Evolutionary conservation across 2,113 vertebrate genomes (phyloP).

Genomic region (Alosa alosa): DNA sequence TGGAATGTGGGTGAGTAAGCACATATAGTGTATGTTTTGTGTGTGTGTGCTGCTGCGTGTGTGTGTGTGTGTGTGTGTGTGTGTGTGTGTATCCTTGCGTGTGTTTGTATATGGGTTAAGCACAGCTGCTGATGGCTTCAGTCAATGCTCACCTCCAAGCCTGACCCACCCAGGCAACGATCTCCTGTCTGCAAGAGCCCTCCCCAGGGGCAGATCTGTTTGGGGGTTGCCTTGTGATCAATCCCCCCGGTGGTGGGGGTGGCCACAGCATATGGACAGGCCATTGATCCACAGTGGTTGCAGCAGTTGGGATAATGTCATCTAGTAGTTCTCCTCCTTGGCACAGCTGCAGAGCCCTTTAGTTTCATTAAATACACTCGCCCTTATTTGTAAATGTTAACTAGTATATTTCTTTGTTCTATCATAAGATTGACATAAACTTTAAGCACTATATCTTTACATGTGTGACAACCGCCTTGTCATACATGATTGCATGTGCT

Average conservation of each 20-base stretch:
- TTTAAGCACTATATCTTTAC: no score
- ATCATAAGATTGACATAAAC: no score
- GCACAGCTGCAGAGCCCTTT: not conserved
- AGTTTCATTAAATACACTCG: not conserved
- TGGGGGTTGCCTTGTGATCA: constrained; percentile 65
- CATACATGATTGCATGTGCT: no score
- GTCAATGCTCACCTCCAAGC: constrained; percentile 30
- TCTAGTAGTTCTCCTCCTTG: not conserved
- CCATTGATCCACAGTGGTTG: constrained; percentile 64
- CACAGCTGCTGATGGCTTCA: not conserved
- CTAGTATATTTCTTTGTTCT: not conserved
- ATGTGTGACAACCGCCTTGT: no score
- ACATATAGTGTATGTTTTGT: not conserved
- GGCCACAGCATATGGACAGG: constrained; percentile 61
- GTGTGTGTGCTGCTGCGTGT: not conserved
- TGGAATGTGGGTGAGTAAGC: constrained; percentile 90
- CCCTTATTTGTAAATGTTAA: not conserved
- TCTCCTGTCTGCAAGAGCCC: constrained; percentile 43
- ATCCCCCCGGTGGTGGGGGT: constrained; percentile 53
- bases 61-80: not conserved
- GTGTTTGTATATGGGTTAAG: not conserved
- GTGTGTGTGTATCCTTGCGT: not conserved
- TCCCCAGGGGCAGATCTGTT: constrained; percentile 62
- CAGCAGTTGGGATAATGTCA: constrained; percentile 56
- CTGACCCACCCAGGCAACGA: constrained; percentile 38